These are phyloP conservation scores for Montipora cactus DNA, from an alignment of 64 coral and sea anemone species.

Conservation along the genomic window DNA sequence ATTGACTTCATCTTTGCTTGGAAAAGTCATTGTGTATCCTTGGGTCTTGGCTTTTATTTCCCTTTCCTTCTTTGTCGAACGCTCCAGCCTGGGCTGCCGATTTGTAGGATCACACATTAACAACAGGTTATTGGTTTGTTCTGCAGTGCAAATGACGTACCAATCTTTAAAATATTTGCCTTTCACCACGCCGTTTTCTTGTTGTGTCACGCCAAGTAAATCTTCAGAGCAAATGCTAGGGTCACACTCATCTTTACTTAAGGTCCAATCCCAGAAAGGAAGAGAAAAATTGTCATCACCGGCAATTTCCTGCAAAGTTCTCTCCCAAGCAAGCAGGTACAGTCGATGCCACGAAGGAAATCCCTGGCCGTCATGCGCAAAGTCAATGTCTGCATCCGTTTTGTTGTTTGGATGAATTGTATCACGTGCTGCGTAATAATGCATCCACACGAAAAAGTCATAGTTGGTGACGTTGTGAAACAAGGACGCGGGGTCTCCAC, in stretches of 20 bases:
- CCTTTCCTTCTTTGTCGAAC: not conserved
- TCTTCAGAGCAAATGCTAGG: constrained; percentile 49
- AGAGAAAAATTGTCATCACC: too few relatives aligned
- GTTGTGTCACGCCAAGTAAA: constrained; percentile 50
- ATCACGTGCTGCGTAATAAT: constrained; percentile 75
- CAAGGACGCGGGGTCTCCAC: constrained; percentile 20
- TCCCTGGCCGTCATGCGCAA: constrained; percentile 28
- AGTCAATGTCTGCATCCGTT: constrained; percentile 29
- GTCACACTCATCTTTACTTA: constrained; percentile 6
- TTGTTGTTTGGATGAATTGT: constrained; percentile 17
- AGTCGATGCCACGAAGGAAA: too few relatives aligned
- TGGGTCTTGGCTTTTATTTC: not conserved
- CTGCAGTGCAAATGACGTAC: constrained; percentile 58
- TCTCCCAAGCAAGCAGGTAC: too few relatives aligned
- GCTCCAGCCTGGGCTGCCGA: not conserved
- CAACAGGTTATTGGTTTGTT: constrained; percentile 4
- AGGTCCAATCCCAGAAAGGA: too few relatives aligned
- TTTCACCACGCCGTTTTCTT: constrained; percentile 26
- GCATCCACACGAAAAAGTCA: constrained; percentile 82
- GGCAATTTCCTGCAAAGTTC: too few relatives aligned
- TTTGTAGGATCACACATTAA: constrained; percentile 31
- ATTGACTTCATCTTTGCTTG: constrained; percentile 61
- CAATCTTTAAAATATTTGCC: constrained; percentile 81
- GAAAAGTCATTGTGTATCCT: constrained; percentile 37
- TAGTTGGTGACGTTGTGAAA: constrained; percentile 61